Conservation (phyloP, 2,888 invertebrate genomes). For the Polyploca ridens region DNA sequence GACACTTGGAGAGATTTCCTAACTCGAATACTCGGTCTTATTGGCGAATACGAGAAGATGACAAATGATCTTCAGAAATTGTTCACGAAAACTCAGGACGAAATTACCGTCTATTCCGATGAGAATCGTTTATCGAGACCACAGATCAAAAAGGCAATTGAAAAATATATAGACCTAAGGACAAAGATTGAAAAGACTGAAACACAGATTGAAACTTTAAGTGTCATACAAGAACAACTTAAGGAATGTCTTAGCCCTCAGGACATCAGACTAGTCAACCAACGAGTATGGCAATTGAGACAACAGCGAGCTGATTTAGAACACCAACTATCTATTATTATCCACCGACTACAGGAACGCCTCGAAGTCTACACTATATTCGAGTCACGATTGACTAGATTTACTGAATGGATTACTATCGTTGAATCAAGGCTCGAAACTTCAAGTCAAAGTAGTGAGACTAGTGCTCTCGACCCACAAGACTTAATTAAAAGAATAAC, state of each 20-base stretch:
- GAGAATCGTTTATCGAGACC: conserved; percentile 84
- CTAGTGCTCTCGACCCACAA: conserved; percentile 87
- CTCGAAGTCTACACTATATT: conserved; percentile 89
- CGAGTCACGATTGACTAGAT: conserved; percentile 86
- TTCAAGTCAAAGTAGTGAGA: conserved; percentile 78
- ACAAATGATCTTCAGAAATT: conserved; percentile 84
- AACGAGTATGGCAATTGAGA: conserved; percentile 90
- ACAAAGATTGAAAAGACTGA: conserved; percentile 84
- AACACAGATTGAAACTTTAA: conserved; percentile 88
- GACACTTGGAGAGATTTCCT: conserved; percentile 93
- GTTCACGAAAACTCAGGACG: conserved; percentile 87
- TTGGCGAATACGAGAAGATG: conserved; percentile 86
- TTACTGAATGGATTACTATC: conserved; percentile 88
- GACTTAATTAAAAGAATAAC: conserved; percentile 89
- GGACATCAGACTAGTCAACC: conserved; percentile 92
- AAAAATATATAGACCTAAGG: conserved; percentile 85
- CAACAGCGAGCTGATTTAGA: conserved; percentile 93
- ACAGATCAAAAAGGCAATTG: conserved; percentile 86
- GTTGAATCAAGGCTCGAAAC: conserved; percentile 87
- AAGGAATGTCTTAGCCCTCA: conserved; percentile 93
- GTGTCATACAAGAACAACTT: conserved; percentile 91
- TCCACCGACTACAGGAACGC: conserved; percentile 90
- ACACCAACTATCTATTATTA: conserved; percentile 89
- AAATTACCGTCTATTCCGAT: conserved; percentile 83
- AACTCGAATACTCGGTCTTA: conserved; percentile 86